Base-by-base conservation (phyloP, 1,140 invertebrate species). In the Aphelenchoides avenae region DNA sequence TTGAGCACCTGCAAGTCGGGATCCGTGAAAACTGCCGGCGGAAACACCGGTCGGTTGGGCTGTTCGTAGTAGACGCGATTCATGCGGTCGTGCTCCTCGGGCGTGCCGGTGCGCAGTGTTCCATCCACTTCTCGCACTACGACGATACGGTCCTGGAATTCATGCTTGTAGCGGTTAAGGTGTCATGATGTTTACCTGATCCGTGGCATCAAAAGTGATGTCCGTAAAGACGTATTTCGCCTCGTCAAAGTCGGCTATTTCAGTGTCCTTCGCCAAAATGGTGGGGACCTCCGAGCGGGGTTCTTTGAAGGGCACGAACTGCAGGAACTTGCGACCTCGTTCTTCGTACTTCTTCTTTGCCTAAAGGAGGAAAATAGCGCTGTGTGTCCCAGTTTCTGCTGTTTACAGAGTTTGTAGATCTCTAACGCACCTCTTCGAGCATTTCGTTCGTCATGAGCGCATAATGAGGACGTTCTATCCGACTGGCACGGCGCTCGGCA, bases 301-400 rank as follows among this genome's bases (percentile, higher is more conserved):
- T 68, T 85, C 83, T 31, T 91, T 82, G 27, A 90, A 83, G 31
- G 89, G 90, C 31, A 92, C 90, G 85, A 95, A 92, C 80, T 91
- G 87, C 27, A 95, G 76, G 27, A 86, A 79, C 50, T 81, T 59
- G 3, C 83, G 73, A 0, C 85, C 85, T 70, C 81, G 84, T 62
- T 78, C 63, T 42, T 39, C 47, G 39, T 68, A 13, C 15, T 49
- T 70, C 3, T 15, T 27, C 18, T 61, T 15, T 13, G 34, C 40
- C 61, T 64, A 33, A 4, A 57, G 40, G 30, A 18, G 30, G 22
- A 34, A 5, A 46, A 49, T 13, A 34, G 33, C 53, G 43, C n/a
- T 53, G 34, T 42, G 20, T 50, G 42, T 22, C 50, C 34, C 37
- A 46, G 44, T 31, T 18, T 53, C 40, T 26, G 24, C 40, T 36